Percentiles rank a stretch among this genome's conserved stretches.
These are phyloP conservation scores for Probaryconus sp. DNA, from an alignment of 1,140 invertebrate genomes.

Conservation along the genomic window DNA sequence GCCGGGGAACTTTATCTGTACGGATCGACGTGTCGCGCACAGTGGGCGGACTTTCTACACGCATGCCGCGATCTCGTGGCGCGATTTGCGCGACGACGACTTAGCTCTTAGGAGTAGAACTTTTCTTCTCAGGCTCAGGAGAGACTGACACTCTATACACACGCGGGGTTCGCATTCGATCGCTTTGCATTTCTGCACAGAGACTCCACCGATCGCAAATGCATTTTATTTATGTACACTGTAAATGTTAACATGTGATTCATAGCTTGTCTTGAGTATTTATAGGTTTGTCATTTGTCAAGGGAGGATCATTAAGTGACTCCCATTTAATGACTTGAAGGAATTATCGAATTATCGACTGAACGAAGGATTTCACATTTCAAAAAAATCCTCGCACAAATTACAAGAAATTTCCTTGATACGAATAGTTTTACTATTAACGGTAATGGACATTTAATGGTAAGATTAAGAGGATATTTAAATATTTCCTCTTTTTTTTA, in stretches of 20 bases:
- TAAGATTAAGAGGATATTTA: too few relatives aligned
- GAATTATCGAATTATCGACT: too few relatives aligned
- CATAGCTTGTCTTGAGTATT: neutral
- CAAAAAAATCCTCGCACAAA: too few relatives aligned
- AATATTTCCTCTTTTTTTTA: too few relatives aligned
- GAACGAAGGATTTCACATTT: too few relatives aligned
- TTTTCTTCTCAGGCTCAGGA: conserved; percentile 26
- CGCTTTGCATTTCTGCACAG: conserved; percentile 12
- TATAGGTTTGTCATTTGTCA: conserved; percentile 5
- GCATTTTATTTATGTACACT: conserved; percentile 27
- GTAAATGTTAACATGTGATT: conserved; percentile 25
- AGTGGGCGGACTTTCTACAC: conserved; percentile 69
- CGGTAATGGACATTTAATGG: too few relatives aligned
- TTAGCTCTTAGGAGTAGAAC: too few relatives aligned
- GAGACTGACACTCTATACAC: conserved; percentile 30
- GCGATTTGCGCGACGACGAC: conserved; percentile 35
- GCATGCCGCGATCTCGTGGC: conserved; percentile 38
- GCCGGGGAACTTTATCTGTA: conserved; percentile 51
- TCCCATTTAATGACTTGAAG: too few relatives aligned
- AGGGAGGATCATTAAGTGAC: neutral
- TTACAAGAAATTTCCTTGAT: too few relatives aligned
- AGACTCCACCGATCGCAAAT: neutral
- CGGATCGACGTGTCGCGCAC: conserved; percentile 62
- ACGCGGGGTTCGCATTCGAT: conserved; percentile 5
- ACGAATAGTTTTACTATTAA: too few relatives aligned